Conservation (phyloP, 2,113 vertebrate species). For the Rhea americana region DNA sequence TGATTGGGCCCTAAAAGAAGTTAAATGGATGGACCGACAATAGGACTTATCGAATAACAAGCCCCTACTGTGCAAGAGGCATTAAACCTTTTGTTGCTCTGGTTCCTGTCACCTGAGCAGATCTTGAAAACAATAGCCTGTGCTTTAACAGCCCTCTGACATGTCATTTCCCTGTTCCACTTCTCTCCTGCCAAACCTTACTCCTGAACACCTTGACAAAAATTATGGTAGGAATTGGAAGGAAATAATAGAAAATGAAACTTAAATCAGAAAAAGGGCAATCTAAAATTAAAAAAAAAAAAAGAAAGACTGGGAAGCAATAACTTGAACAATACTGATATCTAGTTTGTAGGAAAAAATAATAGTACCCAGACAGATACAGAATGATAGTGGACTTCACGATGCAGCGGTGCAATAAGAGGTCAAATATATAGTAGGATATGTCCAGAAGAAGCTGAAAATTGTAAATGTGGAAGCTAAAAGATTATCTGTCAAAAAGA, state of each 20-base stretch:
- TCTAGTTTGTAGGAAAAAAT: not conserved
- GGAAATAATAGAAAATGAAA: not conserved
- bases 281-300: not conserved
- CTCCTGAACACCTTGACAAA: not conserved
- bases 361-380: not conserved
- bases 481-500: not conserved
- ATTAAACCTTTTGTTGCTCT: not conserved
- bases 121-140: not conserved
- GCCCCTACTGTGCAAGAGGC: not conserved
- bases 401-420: not conserved
- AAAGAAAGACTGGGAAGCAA: not conserved
- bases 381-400: not conserved
- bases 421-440: not conserved
- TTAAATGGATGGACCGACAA: not conserved
- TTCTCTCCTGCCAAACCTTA: not conserved
- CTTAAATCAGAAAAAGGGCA: not conserved
- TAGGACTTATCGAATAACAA: not conserved
- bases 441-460: not conserved
- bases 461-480: not conserved
- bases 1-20: not conserved
- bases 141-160: not conserved
- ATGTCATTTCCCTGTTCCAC: not conserved
- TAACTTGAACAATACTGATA: not conserved
- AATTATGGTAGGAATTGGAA: not conserved
- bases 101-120: not conserved